Base-by-base conservation (phyloP, 1,140 invertebrate genomes). In the Drosophila pallidifrons region DNA sequence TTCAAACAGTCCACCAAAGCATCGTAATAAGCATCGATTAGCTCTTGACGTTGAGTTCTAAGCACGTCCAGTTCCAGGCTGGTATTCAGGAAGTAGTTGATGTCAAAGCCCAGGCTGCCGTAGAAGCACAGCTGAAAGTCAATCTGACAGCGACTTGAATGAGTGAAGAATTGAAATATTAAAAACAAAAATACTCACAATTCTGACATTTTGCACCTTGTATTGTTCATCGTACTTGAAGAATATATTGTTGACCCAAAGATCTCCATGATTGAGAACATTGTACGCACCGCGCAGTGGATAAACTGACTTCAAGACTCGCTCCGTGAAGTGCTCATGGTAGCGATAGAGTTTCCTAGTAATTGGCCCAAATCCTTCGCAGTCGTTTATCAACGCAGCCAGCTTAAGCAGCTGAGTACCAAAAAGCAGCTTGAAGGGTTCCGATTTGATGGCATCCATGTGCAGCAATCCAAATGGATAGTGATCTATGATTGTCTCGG, bases 161-260 rank as follows among this genome's bases (percentile, higher is more conserved):
- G 0, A 10, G 13, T 10, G 10, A 6, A 16, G n/a, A 30, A 3
- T 1, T 46, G 32, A 16, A 7, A n/a, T 2, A 49, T 30, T 54
- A 20, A 8, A 91, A 20, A 90, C 68, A 0, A 93, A 77, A 1
- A 1, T 91, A 67, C n/a, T 93, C 66, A 77, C 94, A 81, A 83
- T 49, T 80, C 80, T 95, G 94, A 74, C 61, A 8, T 79, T 49
- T 38, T 81, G 57, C 75, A 81, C 77, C 10, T 81, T 75, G 49
- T 69, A 58, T 3, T 81, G 46, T 1, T 72, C 6, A 8, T 90
- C 81, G 66, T 91, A 90, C 43, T 93, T 93, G 81, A 96, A 95
- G 61, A 96, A 82, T 92, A 96, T 95, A 70, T 96, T 96, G 75
- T 95, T 96, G 0, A 94, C 91, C 95, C 95, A 96, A 4, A 93